Base-by-base conservation (phyloP, 2,113 vertebrate genomes). In the Athene noctua region DNA sequence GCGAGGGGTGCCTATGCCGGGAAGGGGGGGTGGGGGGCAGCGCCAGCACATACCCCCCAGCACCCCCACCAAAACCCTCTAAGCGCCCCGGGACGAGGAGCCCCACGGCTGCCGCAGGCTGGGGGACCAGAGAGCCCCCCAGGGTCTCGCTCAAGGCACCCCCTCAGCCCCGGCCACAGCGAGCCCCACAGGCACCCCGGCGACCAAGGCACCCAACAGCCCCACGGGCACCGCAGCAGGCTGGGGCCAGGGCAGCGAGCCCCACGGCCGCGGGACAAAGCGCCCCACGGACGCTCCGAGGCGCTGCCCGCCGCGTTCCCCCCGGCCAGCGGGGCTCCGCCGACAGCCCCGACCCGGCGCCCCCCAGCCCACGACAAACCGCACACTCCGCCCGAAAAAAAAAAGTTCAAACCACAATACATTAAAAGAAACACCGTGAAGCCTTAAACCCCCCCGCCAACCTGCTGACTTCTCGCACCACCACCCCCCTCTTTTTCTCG, bases 71-170 rank as follows among this genome's bases (percentile, higher is more conserved):
- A 7, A 32, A 25, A 19, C 30, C 14, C 47, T 52, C 21, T 9
- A 12, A 46, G 36, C 6, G 2, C 13, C 20, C 27, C n/a, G 3
- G 22, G 26, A 26, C 29, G 6, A 74, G 51, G 5, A 66, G 47
- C 30, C 18, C 65, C 78, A 22, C 5, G 13, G 59, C 15, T 27
- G 34, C 18, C 11, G 2, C 47, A 15, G 15, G 15, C 42, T 23
- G 15, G 4, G n/a, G 17, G 18, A 27, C 2, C 46, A 18, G 6
- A 4, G 9, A 46, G 7, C 6, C 13, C 11, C 30, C 10, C n/a
- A 13, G 8, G 18, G 26, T 17, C 38, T 5, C 29, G 9, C 32
- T 23, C 13, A 16, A 11, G 15, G 29, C 15, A 4, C 6, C 22
- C 57, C 15, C 52, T 5, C 23, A 40, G 71, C 49, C 32, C 13